Evolutionary conservation across 2,113 vertebrate genomes (phyloP).

Genomic region (Nerophis ophidion): DNA sequence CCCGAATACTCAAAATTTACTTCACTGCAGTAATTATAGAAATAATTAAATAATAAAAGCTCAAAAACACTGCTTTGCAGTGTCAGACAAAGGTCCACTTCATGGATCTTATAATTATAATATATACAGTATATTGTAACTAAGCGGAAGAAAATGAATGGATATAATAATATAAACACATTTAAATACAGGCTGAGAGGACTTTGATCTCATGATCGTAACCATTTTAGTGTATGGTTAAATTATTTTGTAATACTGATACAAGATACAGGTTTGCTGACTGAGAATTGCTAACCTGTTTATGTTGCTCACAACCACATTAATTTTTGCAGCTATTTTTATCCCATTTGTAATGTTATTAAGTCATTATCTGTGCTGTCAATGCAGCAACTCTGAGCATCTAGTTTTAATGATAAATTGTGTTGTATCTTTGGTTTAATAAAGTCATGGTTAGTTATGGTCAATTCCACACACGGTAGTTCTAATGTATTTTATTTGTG

Average conservation of each 20-base stretch:
- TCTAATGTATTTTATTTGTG: background rate
- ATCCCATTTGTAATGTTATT: background rate
- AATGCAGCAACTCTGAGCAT: background rate
- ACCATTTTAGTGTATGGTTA: too few relatives aligned
- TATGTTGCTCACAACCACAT: too few relatives aligned
- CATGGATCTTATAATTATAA: constrained; percentile 17
- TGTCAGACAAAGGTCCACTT: constrained; percentile 27
- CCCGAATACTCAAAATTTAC: constrained; percentile 23
- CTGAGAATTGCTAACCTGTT: too few relatives aligned
- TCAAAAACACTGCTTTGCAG: constrained; percentile 33
- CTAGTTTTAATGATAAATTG: background rate
- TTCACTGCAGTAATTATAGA: constrained; percentile 40
- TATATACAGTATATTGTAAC: too few relatives aligned
- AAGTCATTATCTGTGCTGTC: background rate
- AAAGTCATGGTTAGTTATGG: constrained; percentile 1
- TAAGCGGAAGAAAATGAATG: too few relatives aligned
- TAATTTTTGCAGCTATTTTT: too few relatives aligned
- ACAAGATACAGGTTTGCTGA: too few relatives aligned
- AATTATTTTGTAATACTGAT: too few relatives aligned
- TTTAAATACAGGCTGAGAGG: constrained; percentile 3
- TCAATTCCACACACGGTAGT: background rate
- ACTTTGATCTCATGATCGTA: constrained; percentile 36
- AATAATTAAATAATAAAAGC: constrained; percentile 46
- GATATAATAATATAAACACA: too few relatives aligned
- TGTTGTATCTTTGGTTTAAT: background rate